Percentiles rank a stretch among this genome's conserved stretches.
Conservation (phyloP, 2,113 vertebrate species). For the Genyomyrus donnyi region DNA sequence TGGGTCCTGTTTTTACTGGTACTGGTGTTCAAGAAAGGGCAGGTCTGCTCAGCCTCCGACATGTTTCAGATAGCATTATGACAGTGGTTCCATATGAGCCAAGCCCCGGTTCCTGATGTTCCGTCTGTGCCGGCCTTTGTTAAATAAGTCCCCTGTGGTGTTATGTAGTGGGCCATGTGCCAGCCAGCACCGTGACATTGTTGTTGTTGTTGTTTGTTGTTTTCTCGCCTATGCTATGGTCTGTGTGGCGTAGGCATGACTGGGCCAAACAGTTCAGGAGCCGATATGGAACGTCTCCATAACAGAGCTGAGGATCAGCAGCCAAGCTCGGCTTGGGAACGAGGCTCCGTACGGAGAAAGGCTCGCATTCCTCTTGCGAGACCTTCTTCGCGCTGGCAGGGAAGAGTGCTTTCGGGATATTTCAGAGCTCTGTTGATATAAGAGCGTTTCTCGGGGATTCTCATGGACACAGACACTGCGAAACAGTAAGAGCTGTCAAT, state of each 20-base stretch:
- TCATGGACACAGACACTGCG: neutral
- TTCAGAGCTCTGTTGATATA: neutral
- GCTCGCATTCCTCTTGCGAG: neutral
- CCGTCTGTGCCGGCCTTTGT: neutral
- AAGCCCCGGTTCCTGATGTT: neutral
- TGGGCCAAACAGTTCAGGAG: too few species aligned
- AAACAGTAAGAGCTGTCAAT: neutral
- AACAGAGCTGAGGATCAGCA: neutral
- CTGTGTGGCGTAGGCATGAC: neutral
- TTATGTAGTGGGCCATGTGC: neutral
- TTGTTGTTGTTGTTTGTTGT: neutral
- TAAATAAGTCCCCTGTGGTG: neutral
- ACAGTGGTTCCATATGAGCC: neutral
- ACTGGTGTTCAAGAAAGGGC: neutral
- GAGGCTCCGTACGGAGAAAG: neutral
- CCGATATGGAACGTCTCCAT: neutral
- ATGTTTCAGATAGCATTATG: neutral
- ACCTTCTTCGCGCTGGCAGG: neutral
- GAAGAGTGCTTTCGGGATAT: neutral
- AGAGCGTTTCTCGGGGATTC: neutral
- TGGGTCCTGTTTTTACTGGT: neutral
- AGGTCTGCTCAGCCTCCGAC: neutral
- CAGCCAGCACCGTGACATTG: neutral
- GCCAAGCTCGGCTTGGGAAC: neutral
- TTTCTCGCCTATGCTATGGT: neutral